A percentile compares a stretch with the other conserved stretches of the same genome.
phyloP scores from a whole-genome alignment of 2,113 vertebrate genomes.

The Parotia lawesii region DNA sequence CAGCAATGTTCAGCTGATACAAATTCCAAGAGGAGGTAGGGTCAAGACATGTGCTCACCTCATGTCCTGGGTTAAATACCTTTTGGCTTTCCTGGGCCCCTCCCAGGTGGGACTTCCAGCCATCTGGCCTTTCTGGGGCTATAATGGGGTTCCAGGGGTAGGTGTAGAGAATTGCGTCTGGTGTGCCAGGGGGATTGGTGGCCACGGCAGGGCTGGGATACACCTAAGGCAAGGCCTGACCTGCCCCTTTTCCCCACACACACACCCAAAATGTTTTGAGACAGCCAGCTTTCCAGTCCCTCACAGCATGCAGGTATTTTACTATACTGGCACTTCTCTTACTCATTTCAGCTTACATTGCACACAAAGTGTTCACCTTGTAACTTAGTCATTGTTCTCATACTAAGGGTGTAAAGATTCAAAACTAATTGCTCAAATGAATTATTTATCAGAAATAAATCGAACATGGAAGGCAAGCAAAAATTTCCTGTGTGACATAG shows the following conservation, averaged over 20 bases:
- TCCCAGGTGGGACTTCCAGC: background rate
- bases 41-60: background rate
- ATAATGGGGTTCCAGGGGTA: background rate
- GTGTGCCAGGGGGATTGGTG: too few species aligned
- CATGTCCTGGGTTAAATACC: background rate
- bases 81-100: background rate
- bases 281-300: background rate
- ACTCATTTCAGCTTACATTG: background rate
- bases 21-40: background rate
- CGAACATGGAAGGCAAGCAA: background rate
- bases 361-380: background rate
- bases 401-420: background rate
- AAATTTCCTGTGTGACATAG: background rate
- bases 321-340: background rate
- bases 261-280: accelerated
- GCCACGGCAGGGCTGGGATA: background rate
- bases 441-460: background rate
- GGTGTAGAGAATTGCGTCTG: background rate
- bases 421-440: background rate
- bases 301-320: background rate
- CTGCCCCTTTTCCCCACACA: background rate
- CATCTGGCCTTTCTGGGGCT: background rate
- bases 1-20: background rate
- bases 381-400: background rate
- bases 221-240: background rate